These are phyloP conservation scores for Calidris pygmaea DNA, from an alignment of 2,113 vertebrate species.

Conservation along the genomic window DNA sequence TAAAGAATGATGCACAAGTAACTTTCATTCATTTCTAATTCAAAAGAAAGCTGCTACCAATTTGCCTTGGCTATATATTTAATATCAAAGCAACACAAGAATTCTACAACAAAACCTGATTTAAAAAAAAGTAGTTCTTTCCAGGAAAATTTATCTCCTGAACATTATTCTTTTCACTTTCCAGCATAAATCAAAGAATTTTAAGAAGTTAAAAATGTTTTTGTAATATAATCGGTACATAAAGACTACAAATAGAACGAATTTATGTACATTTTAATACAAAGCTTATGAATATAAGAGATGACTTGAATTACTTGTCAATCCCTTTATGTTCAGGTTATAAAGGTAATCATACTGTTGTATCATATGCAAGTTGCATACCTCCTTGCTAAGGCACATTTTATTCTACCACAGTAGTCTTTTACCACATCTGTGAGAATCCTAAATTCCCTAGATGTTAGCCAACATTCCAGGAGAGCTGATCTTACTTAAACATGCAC, in stretches of 20 bases:
- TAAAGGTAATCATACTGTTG: neutral
- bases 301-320: neutral
- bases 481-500: neutral
- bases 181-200: neutral
- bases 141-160: neutral
- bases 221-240: neutral
- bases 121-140: neutral
- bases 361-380: neutral
- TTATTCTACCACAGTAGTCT: neutral
- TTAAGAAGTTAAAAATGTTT: neutral
- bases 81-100: neutral
- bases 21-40: neutral
- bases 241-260: neutral
- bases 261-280: neutral
- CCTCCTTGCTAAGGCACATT: neutral
- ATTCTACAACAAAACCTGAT: neutral
- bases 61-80: neutral
- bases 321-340: rapidly evolving
- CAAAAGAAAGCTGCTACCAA: neutral
- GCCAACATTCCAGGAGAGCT: rapidly evolving
- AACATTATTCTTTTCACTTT: neutral
- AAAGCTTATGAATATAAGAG: neutral
- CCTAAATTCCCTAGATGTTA: neutral
- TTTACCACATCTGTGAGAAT: neutral
- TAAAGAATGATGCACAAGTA: constrained; percentile 43